phyloP scores from a whole-genome alignment of 2,888 invertebrate genomes.

The Athrips mouffetella region DNA sequence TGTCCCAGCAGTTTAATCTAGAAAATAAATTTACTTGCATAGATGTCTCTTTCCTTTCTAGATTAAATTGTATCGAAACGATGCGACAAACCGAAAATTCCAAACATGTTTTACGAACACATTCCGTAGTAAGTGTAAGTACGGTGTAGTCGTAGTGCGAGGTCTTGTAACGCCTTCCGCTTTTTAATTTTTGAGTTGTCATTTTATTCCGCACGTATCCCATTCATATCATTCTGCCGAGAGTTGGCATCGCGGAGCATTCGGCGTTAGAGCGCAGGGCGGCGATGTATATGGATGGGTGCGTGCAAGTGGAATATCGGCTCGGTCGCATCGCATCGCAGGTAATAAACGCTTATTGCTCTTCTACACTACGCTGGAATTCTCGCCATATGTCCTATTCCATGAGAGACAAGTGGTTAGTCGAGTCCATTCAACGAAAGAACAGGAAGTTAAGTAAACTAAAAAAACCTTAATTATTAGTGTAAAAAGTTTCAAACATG shows the following conservation, averaged over 20 bases:
- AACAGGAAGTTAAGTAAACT: too few relatives aligned
- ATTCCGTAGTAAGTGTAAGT: conserved; percentile 58
- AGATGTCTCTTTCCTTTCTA: conserved; percentile 30
- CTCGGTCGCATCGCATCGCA: conserved; percentile 55
- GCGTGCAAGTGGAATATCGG: conserved; percentile 65
- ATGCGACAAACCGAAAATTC: conserved; percentile 34
- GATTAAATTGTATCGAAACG: conserved; percentile 43
- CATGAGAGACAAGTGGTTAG: not conserved
- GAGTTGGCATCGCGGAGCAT: conserved; percentile 62
- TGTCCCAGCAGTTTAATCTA: conserved; percentile 39
- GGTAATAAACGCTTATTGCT: conserved; percentile 49
- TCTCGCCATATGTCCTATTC: not conserved
- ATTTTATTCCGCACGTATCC: conserved; percentile 80
- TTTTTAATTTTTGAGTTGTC: conserved; percentile 73
- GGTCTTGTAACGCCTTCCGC: conserved; percentile 68
- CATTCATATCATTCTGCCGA: conserved; percentile 79
- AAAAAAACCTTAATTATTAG: too few relatives aligned
- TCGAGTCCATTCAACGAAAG: too few relatives aligned
- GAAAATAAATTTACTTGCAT: conserved; percentile 26
- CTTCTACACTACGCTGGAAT: conserved; percentile 13
- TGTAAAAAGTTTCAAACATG: too few relatives aligned
- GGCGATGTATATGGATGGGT: conserved; percentile 74
- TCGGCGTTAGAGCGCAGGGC: conserved; percentile 50
- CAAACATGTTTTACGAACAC: conserved; percentile 34
- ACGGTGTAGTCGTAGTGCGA: conserved; percentile 66